Evolutionary conservation across 2,888 invertebrate genomes (phyloP).

Genomic region (Marronus borbonicus): DNA sequence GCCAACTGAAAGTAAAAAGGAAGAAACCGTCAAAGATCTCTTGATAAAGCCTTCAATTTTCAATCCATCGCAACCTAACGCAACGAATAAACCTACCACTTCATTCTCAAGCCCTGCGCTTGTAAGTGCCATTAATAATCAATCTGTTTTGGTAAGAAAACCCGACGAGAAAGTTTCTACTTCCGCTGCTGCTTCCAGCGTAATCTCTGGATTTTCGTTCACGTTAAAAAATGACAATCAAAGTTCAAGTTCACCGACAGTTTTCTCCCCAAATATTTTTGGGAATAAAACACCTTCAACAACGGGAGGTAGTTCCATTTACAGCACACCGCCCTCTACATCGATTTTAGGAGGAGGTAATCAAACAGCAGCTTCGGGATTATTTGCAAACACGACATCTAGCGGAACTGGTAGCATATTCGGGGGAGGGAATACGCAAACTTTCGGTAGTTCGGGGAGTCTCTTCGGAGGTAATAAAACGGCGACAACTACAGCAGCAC

Average conservation of each 20-base stretch:
- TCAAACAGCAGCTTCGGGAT: not conserved
- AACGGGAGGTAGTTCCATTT: not conserved
- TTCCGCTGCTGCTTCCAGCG: not conserved
- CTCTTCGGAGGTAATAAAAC: slow-evolving; percentile 22
- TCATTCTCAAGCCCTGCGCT: slow-evolving; percentile 20
- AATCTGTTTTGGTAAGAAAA: slow-evolving; percentile 4
- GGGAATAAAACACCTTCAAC: not conserved
- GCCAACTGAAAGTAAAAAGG: slow-evolving; percentile 10
- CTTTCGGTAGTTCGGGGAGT: not conserved
- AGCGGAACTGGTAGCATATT: slow-evolving; percentile 55
- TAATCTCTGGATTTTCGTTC: slow-evolving; percentile 1
- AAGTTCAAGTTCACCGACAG: not conserved
- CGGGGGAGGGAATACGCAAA: slow-evolving; percentile 40
- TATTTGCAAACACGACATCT: slow-evolving; percentile 35
- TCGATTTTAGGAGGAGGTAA: slow-evolving; percentile 44
- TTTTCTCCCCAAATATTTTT: not conserved
- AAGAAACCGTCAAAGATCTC: slow-evolving; percentile 56
- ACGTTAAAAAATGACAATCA: slow-evolving; percentile 9
- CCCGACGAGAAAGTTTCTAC: slow-evolving; percentile 12
- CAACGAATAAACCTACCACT: slow-evolving; percentile 9
- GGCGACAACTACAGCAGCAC: not conserved
- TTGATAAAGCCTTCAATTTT: slow-evolving; percentile 55
- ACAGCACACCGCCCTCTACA: not conserved
- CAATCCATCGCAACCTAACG: slow-evolving; percentile 2
- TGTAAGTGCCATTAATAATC: slow-evolving; percentile 18